Base-by-base conservation (phyloP, 2,888 invertebrate species). In the Stramonita haemastoma region DNA sequence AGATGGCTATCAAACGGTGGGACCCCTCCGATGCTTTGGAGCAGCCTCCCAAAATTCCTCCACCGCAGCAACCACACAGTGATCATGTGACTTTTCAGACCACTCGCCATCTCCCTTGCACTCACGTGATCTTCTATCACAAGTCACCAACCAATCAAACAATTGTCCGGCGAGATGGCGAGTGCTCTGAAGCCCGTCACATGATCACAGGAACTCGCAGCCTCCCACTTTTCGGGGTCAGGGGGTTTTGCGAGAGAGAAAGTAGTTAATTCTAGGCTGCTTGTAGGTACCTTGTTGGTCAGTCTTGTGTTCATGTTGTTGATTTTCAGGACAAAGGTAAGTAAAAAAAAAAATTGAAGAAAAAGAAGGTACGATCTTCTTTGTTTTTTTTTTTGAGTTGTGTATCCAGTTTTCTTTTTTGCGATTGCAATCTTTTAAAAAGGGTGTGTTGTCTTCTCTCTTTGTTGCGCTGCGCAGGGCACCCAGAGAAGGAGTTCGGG, bases 1-100 rank as follows among this genome's bases (percentile, higher is more conserved):
- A 88, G 92, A 92, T 84, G 94, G 94, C 70, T 93, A 90, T 91
- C 90, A 90, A 89, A 91, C 90, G 19, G 66, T 94, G 73, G 94
- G 94, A 77, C 92, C 93, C 56, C 85, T 93, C 29, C 86, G 89
- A 77, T 94, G 94, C 90, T 91, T 90, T 36, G 94, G 94, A 70
- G 73, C 86, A n/a, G 87, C 70, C 66, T 36, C 60, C 83, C 73
- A 32, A 70, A 36, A 83, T 56, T 79, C 34, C 34, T 29, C 70
- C 70, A 81, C 89, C n/a, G 46, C 66, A 83, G 60, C 88, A 88
- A 84, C 56, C 34, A 87, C 83, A 73, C 19, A 85, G 46, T 56
- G 86, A 89, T 89, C 91, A 90, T 89, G 90, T 91, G 91, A 90
- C 90, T 77, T 66, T 87, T 91, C 91, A 90, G 91, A 89, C 90